Evolutionary conservation across 2,113 vertebrate species (phyloP), one percentile per base, ranked within the genome.

Genomic region (Hemiscyllium ocellatum): DNA sequence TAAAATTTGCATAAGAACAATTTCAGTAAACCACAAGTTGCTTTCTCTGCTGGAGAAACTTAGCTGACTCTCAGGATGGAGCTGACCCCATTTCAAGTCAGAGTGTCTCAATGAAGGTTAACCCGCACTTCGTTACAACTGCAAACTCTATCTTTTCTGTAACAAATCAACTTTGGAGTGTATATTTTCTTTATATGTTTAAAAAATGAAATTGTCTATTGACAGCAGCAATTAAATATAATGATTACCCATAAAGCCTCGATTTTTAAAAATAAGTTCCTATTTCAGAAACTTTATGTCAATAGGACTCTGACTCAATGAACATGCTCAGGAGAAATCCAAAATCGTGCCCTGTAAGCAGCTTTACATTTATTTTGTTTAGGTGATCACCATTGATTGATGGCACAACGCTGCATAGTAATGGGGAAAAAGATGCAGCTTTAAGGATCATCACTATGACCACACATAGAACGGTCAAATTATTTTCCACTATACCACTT

Each of bases 401-500:
- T 65, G 69, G 8, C 66, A 94, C 66, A 95, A 68, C 0, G 69
- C 42, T 95, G 69, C 69, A 6, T 4, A 50, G 42, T 50, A 72
- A 52, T 95, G 69, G 91, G 47, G 70, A 37, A 76, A 70, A 72
- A 42, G 69, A 52, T 20, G 42, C 68, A 95, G 94, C 94, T 72
- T 95, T 4, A 95, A 72, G 94, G 24, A 95, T 22, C 37, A 47
- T 76, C 47, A 76, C 69, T 15, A 52, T 95, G 94, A 76, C 70
- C 94, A 95, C 94, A 76, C 42, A 5, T 95, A 72, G 15, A 29
- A 42, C 66, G 69, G 52, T 72, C 94, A 95, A 95, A 95, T 95
- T 95, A 95, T 26, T 95, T 95, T 95, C 69, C 69, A 95, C 94
- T 95, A 29, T 95, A 95, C 94, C 68, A 50, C 94, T 52, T 95